Evolutionary conservation across 2,888 invertebrate genomes (phyloP).

Genomic region (Latrodectus elegans): DNA sequence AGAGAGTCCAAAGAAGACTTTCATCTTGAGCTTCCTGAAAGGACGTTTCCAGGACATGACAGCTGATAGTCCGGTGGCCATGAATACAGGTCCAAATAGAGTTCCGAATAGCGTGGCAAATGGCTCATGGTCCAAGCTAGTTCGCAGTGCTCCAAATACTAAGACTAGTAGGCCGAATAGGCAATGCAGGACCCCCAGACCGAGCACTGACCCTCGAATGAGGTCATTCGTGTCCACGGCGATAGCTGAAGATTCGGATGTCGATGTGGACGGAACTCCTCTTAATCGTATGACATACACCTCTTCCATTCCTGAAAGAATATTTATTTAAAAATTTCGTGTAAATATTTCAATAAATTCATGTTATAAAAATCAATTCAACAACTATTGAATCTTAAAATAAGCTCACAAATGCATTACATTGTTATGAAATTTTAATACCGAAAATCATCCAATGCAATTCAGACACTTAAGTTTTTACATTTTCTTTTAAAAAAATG

Average conservation of each 20-base stretch:
- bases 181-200: constrained; percentile 62
- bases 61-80: constrained; percentile 56
- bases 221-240: constrained; percentile 59
- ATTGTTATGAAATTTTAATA: too few species aligned
- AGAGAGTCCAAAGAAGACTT: constrained; percentile 37
- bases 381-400: too few species aligned
- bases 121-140: constrained; percentile 44
- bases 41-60: constrained; percentile 56
- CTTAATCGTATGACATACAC: constrained; percentile 69
- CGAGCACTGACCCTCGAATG: constrained; percentile 62
- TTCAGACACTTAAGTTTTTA: too few species aligned
- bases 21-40: constrained; percentile 50
- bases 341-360: too few species aligned
- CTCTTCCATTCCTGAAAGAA: constrained; percentile 66
- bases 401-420: too few species aligned
- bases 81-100: constrained; percentile 64
- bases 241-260: constrained; percentile 39
- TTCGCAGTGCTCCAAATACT: constrained; percentile 51
- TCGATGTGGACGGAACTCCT: constrained; percentile 62
- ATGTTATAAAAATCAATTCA: too few species aligned
- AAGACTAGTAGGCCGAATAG: constrained; percentile 62
- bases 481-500: too few species aligned
- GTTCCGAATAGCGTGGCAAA: constrained; percentile 46
- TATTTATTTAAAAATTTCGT: too few species aligned
- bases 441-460: too few species aligned